Percentiles rank a stretch among this genome's conserved stretches.
phyloP scores from a whole-genome alignment of 2,113 vertebrate genomes.

The Plectropomus leopardus region DNA sequence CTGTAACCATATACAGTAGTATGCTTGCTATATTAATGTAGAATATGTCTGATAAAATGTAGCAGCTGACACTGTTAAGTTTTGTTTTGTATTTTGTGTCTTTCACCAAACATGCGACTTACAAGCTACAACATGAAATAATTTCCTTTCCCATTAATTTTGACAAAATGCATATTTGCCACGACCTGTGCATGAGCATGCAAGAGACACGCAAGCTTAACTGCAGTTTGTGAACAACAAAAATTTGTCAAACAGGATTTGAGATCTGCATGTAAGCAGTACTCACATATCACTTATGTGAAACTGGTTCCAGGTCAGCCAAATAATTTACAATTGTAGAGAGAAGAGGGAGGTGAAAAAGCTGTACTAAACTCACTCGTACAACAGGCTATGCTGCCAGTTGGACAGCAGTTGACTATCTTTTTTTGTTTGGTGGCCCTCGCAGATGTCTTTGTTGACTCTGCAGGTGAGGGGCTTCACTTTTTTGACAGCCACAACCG shows the following conservation, averaged over 20 bases:
- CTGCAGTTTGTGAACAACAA: background rate
- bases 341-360: background rate
- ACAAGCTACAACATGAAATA: background rate
- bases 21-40: background rate
- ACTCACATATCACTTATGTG: background rate
- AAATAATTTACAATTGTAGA: background rate
- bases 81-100: background rate
- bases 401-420: background rate
- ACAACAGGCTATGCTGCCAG: background rate
- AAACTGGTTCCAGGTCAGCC: background rate
- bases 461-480: constrained; percentile 15
- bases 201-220: background rate
- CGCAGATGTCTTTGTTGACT: background rate
- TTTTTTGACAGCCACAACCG: constrained; percentile 20
- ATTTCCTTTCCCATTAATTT: background rate
- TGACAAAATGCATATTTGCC: background rate
- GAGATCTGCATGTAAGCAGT: background rate
- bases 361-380: background rate
- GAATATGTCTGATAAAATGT: background rate
- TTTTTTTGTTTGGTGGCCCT: background rate
- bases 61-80: background rate
- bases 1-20: background rate
- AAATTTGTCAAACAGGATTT: background rate
- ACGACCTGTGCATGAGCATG: background rate
- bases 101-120: too few species aligned